A percentile compares a stretch with the other conserved stretches of the same genome.
Conservation (phyloP, 2,888 invertebrate species). For the Eumerus sabulonum region DNA sequence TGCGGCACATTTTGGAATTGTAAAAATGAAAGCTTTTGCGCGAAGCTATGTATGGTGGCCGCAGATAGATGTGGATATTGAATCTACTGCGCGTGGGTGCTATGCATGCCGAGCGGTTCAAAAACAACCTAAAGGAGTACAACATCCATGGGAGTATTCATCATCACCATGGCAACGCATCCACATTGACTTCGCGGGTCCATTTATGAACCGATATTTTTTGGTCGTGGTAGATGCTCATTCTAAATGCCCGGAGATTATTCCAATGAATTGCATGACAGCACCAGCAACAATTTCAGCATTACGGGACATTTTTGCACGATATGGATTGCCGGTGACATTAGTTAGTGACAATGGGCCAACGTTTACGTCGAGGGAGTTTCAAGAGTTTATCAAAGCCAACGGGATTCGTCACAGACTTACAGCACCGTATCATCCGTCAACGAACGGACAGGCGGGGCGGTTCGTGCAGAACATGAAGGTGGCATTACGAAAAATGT, state of each 20-base stretch:
- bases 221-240: conserved; percentile 21
- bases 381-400: conserved; percentile 2
- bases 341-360: conserved; percentile 10
- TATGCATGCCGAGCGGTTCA: conserved; percentile 4
- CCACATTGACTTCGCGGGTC: conserved; percentile 20
- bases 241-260: conserved; percentile 29
- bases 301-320: background rate
- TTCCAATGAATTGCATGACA: conserved; percentile 11
- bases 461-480: conserved; percentile 69
- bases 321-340: background rate
- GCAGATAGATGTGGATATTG: conserved; percentile 24
- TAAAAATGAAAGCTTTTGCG: conserved; percentile 26
- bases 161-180: conserved; percentile 20
- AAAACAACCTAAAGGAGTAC: conserved; percentile 11
- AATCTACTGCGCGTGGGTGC: conserved; percentile 13
- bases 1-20: conserved; percentile 15
- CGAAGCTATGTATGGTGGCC: conserved; percentile 32
- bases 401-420: conserved; percentile 4
- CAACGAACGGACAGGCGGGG: conserved; percentile 69
- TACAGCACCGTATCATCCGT: conserved; percentile 28
- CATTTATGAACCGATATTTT: conserved; percentile 28
- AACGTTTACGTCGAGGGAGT: background rate
- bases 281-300: conserved; percentile 5
- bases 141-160: conserved; percentile 25
- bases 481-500: conserved; percentile 17